These are phyloP conservation scores for Proisotoma minuta DNA, from an alignment of 2,888 invertebrate genomes.

Conservation along the genomic window DNA sequence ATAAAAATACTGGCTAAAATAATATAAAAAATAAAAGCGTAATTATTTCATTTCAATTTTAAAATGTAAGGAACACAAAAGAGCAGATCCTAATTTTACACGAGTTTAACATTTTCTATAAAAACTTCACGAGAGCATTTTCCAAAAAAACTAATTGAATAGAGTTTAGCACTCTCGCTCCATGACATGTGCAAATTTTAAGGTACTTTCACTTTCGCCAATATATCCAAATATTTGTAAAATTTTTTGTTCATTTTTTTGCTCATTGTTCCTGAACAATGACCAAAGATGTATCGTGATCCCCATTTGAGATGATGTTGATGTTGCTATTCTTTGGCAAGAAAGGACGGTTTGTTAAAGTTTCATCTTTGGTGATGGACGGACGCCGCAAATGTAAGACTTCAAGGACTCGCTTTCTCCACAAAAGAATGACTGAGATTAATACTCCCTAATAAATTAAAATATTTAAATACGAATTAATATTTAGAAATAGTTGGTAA, in stretches of 20 bases:
- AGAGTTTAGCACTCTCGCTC: too few relatives aligned
- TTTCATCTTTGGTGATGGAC: constrained; percentile 45
- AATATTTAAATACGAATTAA: background rate
- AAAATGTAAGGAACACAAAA: too few relatives aligned
- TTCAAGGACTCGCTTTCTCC: constrained; percentile 46
- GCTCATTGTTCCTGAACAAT: constrained; percentile 37
- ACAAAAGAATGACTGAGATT: constrained; percentile 44
- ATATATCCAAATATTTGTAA: too few relatives aligned
- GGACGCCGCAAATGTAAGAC: constrained; percentile 43
- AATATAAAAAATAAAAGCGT: too few relatives aligned
- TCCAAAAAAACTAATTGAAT: too few relatives aligned
- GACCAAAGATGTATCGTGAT: constrained; percentile 42
- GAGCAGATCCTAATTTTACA: too few relatives aligned
- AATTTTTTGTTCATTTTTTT: background rate
- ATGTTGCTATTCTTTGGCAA: constrained; percentile 23
- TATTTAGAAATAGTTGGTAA: background rate
- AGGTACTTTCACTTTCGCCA: too few relatives aligned
- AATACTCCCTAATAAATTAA: constrained; percentile 42
- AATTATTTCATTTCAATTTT: too few relatives aligned
- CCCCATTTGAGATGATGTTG: constrained; percentile 17
- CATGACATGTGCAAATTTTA: too few relatives aligned
- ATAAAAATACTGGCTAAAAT: too few relatives aligned
- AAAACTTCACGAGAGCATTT: too few relatives aligned
- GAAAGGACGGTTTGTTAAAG: constrained; percentile 44
- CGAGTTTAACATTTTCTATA: too few relatives aligned